Percentiles rank a stretch among this genome's conserved stretches.
These are phyloP conservation scores for Acipenser transmontanus DNA, from an alignment of 2,797 vertebrate genomes.

Conservation along the genomic window DNA sequence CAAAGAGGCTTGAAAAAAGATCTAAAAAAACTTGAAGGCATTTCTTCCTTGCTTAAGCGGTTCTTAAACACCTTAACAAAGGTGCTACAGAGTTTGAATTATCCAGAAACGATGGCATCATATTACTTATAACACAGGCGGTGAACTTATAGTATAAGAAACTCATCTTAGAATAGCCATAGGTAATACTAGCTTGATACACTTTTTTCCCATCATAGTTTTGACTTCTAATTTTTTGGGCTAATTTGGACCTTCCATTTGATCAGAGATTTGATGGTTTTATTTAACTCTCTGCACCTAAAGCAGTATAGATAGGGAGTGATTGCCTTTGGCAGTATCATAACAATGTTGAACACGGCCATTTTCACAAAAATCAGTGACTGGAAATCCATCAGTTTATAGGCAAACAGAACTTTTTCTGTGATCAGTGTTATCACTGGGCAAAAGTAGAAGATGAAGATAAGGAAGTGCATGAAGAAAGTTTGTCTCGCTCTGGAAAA, in stretches of 20 bases:
- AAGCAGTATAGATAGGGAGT: conserved; percentile 53
- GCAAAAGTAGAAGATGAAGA: conserved; percentile 51
- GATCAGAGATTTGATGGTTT: conserved; percentile 19
- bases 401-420: conserved; percentile 34
- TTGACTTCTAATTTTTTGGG: not conserved
- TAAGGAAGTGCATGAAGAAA: conserved; percentile 51
- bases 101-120: too few relatives aligned
- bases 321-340: conserved; percentile 48
- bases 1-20: too few relatives aligned
- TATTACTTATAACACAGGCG: too few relatives aligned
- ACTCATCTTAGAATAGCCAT: too few relatives aligned
- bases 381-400: conserved; percentile 22
- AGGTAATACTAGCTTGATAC: too few relatives aligned
- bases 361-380: conserved; percentile 44
- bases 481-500: conserved; percentile 51
- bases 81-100: too few relatives aligned
- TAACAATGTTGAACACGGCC: conserved; percentile 44
- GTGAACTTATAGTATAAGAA: too few relatives aligned
- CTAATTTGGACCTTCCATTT: not conserved
- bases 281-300: conserved; percentile 49
- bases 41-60: too few relatives aligned
- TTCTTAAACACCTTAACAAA: too few relatives aligned
- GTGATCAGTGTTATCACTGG: conserved; percentile 43
- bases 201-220: too few relatives aligned
- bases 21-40: too few relatives aligned